Percentiles rank a stretch among this genome's conserved stretches.
phyloP scores from a whole-genome alignment of 2,113 vertebrate species.

The Rhineura floridana region DNA sequence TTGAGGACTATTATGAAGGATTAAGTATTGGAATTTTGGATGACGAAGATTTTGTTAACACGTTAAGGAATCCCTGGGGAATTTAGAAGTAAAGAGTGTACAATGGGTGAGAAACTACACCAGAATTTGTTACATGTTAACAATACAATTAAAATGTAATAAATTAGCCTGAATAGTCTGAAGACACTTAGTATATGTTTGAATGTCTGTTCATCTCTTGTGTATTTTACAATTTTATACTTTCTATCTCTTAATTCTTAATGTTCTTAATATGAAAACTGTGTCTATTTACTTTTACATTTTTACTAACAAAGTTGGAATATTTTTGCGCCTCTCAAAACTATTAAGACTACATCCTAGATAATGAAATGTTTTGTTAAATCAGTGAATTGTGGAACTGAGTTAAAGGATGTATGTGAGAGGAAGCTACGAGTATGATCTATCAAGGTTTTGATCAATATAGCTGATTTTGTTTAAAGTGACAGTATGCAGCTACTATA shows the following conservation, averaged over 20 bases:
- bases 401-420: conserved; percentile 8
- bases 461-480: background rate
- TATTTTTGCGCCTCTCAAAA: conserved; percentile 1
- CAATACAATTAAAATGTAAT: conserved; percentile 11
- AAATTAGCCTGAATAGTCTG: conserved; percentile 29
- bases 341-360: background rate
- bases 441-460: background rate
- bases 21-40: conserved; percentile 75
- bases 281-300: background rate
- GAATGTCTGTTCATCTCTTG: conserved; percentile 10
- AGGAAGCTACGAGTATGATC: background rate
- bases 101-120: background rate
- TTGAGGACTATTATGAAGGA: conserved; percentile 86
- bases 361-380: conserved; percentile 20
- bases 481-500: background rate
- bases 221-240: background rate
- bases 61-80: conserved; percentile 79
- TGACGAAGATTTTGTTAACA: conserved; percentile 80
- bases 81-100: conserved; percentile 66
- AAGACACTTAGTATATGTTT: conserved; percentile 33
- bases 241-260: background rate
- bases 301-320: conserved; percentile 4
- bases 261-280: background rate
- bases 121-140: conserved; percentile 1
- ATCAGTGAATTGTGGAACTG: background rate